Conservation (phyloP, 2,888 invertebrate genomes). For the Muschampia plurimacula region DNA sequence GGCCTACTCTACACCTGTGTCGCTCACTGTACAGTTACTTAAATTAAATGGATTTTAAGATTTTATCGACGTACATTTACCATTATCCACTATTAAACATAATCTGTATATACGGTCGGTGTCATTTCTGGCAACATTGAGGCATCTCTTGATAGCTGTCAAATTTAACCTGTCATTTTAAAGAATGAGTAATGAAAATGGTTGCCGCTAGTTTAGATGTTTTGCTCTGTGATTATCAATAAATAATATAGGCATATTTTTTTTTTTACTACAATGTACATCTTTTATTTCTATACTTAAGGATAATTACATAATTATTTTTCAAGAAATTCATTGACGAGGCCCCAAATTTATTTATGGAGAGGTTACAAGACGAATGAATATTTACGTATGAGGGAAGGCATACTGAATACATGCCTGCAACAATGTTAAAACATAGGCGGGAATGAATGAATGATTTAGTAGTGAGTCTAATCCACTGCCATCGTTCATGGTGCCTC, state of each 20-base stretch:
- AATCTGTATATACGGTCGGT: constrained; percentile 32
- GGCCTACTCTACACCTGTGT: constrained; percentile 79
- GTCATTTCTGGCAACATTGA: constrained; percentile 40
- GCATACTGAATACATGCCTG: not conserved
- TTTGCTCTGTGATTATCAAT: too few relatives aligned
- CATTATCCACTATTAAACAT: constrained; percentile 36
- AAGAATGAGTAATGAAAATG: not conserved
- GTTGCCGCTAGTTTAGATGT: not conserved
- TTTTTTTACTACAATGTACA: too few relatives aligned
- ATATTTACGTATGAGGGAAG: constrained; percentile 11
- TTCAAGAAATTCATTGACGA: constrained; percentile 8
- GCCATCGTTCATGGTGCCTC: constrained; percentile 1
- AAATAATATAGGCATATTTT: too few relatives aligned
- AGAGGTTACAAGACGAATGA: constrained; percentile 17
- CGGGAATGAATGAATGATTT: not conserved
- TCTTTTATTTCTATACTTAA: not conserved
- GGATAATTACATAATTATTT: not conserved
- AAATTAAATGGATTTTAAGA: constrained; percentile 50
- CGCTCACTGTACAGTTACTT: constrained; percentile 78
- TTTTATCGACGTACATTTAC: constrained; percentile 38
- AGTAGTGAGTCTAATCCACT: not conserved
- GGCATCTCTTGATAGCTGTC: constrained; percentile 30
- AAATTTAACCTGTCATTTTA: constrained; percentile 9
- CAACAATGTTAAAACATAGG: not conserved
- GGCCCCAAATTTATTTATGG: constrained; percentile 8